Percentiles rank a stretch among this genome's conserved stretches.
Evolutionary conservation across 2,797 vertebrate species (phyloP).

Genomic region (Chelidonichthys spinosus): DNA sequence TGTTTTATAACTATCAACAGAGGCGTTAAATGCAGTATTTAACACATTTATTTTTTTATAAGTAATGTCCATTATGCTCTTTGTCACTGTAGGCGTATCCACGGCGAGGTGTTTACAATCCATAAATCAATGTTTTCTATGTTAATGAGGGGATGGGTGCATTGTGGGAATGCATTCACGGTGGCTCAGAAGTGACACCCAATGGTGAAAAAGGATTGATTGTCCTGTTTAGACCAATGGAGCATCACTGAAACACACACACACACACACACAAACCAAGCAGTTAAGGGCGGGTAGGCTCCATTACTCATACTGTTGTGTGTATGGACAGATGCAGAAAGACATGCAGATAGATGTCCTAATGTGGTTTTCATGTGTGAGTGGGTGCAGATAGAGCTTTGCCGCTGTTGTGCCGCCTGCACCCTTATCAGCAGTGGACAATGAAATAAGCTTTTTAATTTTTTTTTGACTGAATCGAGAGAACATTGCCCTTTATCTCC

Average conservation of each 20-base stretch:
- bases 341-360: not conserved
- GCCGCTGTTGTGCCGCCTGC: not conserved
- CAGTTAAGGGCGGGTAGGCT: slow-evolving; percentile 10
- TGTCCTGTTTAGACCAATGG: slow-evolving; percentile 53
- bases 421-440: slow-evolving; percentile 18
- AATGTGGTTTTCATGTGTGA: slow-evolving; percentile 24
- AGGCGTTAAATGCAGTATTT: slow-evolving; percentile 17
- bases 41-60: slow-evolving; percentile 10
- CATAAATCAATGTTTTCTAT: slow-evolving; percentile 71
- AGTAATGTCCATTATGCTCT: slow-evolving; percentile 23
- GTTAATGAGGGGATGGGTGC: slow-evolving; percentile 64
- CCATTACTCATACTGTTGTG: slow-evolving; percentile 19
- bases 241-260: slow-evolving; percentile 36
- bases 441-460: slow-evolving; percentile 12
- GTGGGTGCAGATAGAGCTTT: slow-evolving; percentile 4
- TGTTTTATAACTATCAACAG: slow-evolving; percentile 1
- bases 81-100: slow-evolving; percentile 21
- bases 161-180: slow-evolving; percentile 65
- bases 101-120: slow-evolving; percentile 28
- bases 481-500: slow-evolving; percentile 45
- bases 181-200: slow-evolving; percentile 63
- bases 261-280: slow-evolving; percentile 10
- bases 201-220: slow-evolving; percentile 66
- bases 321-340: slow-evolving; percentile 16
- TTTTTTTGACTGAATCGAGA: slow-evolving; percentile 18